These are phyloP conservation scores for Hypomecis punctinalis DNA, from an alignment of 2,888 invertebrate species.

Conservation along the genomic window DNA sequence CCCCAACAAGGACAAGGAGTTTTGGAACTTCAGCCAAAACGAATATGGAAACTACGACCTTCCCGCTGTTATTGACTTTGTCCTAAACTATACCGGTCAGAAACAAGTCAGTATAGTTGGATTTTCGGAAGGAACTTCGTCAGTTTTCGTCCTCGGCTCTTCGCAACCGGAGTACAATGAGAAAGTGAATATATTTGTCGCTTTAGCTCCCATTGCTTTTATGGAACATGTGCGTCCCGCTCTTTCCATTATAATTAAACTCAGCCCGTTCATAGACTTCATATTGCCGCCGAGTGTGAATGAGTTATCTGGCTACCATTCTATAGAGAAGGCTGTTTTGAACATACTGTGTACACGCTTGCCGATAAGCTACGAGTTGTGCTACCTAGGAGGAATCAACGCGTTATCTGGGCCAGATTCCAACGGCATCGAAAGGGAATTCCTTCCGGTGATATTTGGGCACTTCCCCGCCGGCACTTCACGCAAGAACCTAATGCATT, in stretches of 20 bases:
- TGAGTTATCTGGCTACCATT: conserved; percentile 46
- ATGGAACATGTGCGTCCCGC: conserved; percentile 32
- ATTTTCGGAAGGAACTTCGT: conserved; percentile 87
- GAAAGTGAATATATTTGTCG: conserved; percentile 70
- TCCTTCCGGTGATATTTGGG: conserved; percentile 42
- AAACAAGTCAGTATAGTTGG: conserved; percentile 85
- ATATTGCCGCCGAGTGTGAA: conserved; percentile 31
- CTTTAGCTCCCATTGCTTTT: conserved; percentile 43
- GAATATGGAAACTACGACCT: conserved; percentile 88
- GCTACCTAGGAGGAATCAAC: conserved; percentile 44
- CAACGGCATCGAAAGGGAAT: conserved; percentile 50
- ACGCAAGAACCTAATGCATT: conserved; percentile 56
- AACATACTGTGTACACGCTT: conserved; percentile 45
- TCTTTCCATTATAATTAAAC: conserved; percentile 27
- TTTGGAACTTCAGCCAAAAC: conserved; percentile 82
- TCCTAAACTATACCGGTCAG: conserved; percentile 70
- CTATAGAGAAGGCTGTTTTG: conserved; percentile 38
- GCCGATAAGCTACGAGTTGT: conserved; percentile 46
- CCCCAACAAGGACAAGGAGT: conserved; percentile 61
- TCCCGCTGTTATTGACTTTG: conserved; percentile 81
- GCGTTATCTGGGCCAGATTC: conserved; percentile 44
- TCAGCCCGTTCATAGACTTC: conserved; percentile 41
- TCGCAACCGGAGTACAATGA: conserved; percentile 82
- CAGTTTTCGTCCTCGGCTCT: conserved; percentile 79
- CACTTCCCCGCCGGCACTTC: conserved; percentile 60